Evolutionary conservation across 2,888 invertebrate species (phyloP).

Genomic region (Hemaris fuciformis): DNA sequence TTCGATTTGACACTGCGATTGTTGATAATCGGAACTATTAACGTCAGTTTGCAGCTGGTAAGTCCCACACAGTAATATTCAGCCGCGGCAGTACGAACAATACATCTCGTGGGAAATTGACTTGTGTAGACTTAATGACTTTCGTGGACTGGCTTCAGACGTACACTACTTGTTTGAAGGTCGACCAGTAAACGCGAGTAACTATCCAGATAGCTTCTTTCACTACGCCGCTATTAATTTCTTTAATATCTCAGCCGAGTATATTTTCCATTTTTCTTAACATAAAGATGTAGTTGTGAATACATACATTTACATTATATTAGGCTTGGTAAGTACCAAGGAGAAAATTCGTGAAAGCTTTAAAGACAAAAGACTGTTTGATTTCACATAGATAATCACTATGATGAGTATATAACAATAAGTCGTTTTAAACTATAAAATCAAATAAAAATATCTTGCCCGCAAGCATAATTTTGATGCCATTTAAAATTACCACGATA

Average conservation of each 20-base stretch:
- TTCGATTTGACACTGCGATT: background rate
- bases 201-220: background rate
- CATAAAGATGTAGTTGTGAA: too few species aligned
- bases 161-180: background rate
- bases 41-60: conserved; percentile 21
- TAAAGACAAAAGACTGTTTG: too few species aligned
- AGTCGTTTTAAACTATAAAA: too few species aligned
- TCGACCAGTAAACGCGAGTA: background rate
- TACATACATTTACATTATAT: too few species aligned
- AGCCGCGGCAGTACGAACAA: conserved; percentile 20
- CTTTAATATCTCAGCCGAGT: background rate
- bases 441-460: too few species aligned
- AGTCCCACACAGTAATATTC: conserved; percentile 19
- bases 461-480: too few species aligned
- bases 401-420: too few species aligned
- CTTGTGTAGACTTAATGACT: conserved; percentile 19
- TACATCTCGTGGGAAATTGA: conserved; percentile 24
- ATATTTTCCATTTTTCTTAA: too few species aligned
- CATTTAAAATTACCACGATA: too few species aligned
- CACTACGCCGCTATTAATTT: background rate
- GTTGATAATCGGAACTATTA: background rate
- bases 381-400: too few species aligned
- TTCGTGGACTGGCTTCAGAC: background rate
- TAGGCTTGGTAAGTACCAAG: too few species aligned
- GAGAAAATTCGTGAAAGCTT: too few species aligned